A percentile compares a stretch with the other conserved stretches of the same genome.
Evolutionary conservation across 2,113 vertebrate species (phyloP).

Genomic region (Mugil cephalus): DNA sequence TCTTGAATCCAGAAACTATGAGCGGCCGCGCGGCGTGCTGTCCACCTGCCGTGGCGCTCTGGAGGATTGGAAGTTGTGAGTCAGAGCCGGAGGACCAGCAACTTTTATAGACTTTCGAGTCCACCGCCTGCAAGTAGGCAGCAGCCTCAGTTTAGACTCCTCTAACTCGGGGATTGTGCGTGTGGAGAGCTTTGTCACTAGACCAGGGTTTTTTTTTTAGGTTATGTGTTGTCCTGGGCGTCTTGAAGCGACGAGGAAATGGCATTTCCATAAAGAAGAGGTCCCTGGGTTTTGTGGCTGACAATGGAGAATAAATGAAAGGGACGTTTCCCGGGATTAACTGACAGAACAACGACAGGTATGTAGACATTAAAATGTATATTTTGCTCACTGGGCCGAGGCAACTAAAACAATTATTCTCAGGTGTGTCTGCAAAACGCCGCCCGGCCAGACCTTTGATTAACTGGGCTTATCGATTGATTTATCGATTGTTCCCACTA

Average conservation of each 20-base stretch:
- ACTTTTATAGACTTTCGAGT: constrained; percentile 82
- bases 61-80: constrained; percentile 73
- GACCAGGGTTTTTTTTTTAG: constrained; percentile 6
- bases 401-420: too few relatives aligned
- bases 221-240: constrained; percentile 70
- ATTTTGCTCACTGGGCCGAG: neutral
- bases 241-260: constrained; percentile 71
- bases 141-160: constrained; percentile 46
- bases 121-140: constrained; percentile 44
- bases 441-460: neutral
- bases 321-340: constrained; percentile 74
- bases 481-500: constrained; percentile 21
- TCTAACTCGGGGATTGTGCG: constrained; percentile 56
- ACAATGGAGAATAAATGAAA: constrained; percentile 84
- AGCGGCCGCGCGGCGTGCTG: constrained; percentile 20
- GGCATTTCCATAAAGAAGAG: constrained; percentile 68
- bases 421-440: neutral
- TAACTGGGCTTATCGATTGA: constrained; percentile 4
- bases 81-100: constrained; percentile 70
- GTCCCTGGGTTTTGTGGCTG: constrained; percentile 62
- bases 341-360: constrained; percentile 83
- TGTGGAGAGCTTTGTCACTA: constrained; percentile 45
- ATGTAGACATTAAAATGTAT: constrained; percentile 24
- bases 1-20: constrained; percentile 47
- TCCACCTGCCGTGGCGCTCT: constrained; percentile 49